Conservation (phyloP, 2,113 vertebrate genomes). For the Micromys minutus region DNA sequence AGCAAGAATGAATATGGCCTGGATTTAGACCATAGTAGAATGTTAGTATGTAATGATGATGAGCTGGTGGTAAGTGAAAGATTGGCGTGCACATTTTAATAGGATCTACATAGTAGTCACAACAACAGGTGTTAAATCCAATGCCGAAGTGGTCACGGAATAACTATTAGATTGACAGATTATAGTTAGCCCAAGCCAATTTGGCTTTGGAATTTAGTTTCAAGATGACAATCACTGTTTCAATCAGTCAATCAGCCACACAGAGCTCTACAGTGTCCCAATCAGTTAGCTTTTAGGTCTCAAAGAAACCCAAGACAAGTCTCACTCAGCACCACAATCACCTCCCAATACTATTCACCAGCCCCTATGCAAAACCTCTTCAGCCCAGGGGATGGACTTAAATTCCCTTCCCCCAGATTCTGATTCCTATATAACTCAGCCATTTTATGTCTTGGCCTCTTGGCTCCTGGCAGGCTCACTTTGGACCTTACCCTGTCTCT, state of each 20-base stretch:
- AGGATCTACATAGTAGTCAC: too few species aligned
- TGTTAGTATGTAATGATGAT: neutral
- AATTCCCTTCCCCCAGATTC: neutral
- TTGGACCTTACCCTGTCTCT: neutral
- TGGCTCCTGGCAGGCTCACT: neutral
- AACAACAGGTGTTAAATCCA: neutral
- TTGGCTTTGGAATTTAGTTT: neutral
- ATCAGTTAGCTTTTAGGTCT: neutral
- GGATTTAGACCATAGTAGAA: neutral
- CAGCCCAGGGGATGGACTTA: neutral
- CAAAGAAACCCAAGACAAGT: neutral
- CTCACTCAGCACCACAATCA: neutral
- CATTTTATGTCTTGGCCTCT: neutral
- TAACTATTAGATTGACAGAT: neutral
- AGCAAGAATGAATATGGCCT: neutral
- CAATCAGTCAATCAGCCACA: neutral
- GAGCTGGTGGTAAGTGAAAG: neutral
- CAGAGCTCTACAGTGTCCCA: neutral
- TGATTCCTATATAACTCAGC: neutral
- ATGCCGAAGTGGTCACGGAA: neutral
- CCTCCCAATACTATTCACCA: neutral
- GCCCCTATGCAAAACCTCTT: neutral
- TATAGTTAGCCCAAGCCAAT: neutral
- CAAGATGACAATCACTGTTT: neutral
- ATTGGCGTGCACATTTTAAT: neutral